Base-by-base conservation (phyloP, 2,888 invertebrate species). In the Emmelina monodactyla region DNA sequence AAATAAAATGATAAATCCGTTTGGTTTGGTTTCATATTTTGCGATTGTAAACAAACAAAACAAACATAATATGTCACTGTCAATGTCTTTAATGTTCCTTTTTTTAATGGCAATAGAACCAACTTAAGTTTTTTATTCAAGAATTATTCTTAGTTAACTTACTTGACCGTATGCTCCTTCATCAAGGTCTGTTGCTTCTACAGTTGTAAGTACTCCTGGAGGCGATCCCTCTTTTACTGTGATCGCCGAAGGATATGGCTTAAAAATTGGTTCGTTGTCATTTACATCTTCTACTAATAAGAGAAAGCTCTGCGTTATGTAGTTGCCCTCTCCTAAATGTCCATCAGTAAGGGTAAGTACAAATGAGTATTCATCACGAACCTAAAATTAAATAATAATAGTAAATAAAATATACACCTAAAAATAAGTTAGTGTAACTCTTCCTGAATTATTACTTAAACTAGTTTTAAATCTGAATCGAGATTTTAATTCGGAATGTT, bases 121-220 rank as follows among this genome's bases (percentile, higher is more conserved):
- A n/a, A n/a, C n/a, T n/a, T n/a, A n/a, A n/a, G n/a, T n/a, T n/a
- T n/a, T n/a, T n/a, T n/a, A n/a, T n/a, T n/a, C n/a, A n/a, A n/a
- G n/a, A n/a, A n/a, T n/a, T n/a, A n/a, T n/a, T n/a, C n/a, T n/a
- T n/a, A n/a, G n/a, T n/a, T n/a, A 19, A 6, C 19, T 19, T 68
- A 85, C 91, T 82, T 95, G 94, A 28, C 94, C 94, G 54, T 94
- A 94, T 25, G 93, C 90, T 31, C 95, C 95, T 72, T 94, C 92
- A 58, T 95, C 95, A 33, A 88, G 85, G 64, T 95, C 95, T 3
- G 88, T 90, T 9, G 94, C 95, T 72, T 94, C 92, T 15, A 95
- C 84, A 1, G 89, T 89, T 10, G 89, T 83, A 31, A 94, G 72
- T 39, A 91, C 79, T 12, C 89, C 87, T 1, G 92, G 89, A 4